Conservation (phyloP, 2,113 vertebrate genomes). For the Saimiri boliviensis region DNA sequence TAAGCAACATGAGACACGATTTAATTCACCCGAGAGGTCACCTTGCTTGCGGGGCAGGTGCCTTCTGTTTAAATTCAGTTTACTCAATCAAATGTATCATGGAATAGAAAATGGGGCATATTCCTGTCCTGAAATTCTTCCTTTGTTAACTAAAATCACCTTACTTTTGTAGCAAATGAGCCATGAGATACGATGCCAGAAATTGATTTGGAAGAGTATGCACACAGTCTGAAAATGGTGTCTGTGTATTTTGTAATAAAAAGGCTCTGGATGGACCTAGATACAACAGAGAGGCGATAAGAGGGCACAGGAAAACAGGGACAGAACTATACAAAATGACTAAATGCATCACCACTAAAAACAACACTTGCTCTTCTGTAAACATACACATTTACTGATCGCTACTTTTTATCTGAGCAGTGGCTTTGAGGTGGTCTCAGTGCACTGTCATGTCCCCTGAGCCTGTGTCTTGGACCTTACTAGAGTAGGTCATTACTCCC, state of each 20-base stretch:
- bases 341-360: slow-evolving; percentile 31
- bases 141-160: slow-evolving; percentile 59
- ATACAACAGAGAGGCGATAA: neutral
- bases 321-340: slow-evolving; percentile 31
- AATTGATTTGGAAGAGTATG: slow-evolving; percentile 55
- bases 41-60: slow-evolving; percentile 24
- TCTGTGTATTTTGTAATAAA: slow-evolving; percentile 27
- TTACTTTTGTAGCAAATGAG: slow-evolving; percentile 64
- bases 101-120: slow-evolving; percentile 15
- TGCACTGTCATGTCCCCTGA: neutral
- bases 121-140: slow-evolving; percentile 35
- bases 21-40: slow-evolving; percentile 59
- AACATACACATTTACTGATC: slow-evolving; percentile 14
- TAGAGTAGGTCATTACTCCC: neutral
- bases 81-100: slow-evolving; percentile 55
- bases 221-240: neutral
- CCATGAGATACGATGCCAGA: slow-evolving; percentile 49
- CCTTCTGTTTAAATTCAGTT: slow-evolving; percentile 56
- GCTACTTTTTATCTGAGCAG: neutral
- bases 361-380: neutral
- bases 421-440: neutral
- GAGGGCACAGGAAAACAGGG: neutral
- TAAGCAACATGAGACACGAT: slow-evolving; percentile 43
- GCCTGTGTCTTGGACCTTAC: neutral
- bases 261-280: neutral